Conservation (phyloP, 92 coral and sea anemone genomes). For the Parazoanthus atlanticus region DNA sequence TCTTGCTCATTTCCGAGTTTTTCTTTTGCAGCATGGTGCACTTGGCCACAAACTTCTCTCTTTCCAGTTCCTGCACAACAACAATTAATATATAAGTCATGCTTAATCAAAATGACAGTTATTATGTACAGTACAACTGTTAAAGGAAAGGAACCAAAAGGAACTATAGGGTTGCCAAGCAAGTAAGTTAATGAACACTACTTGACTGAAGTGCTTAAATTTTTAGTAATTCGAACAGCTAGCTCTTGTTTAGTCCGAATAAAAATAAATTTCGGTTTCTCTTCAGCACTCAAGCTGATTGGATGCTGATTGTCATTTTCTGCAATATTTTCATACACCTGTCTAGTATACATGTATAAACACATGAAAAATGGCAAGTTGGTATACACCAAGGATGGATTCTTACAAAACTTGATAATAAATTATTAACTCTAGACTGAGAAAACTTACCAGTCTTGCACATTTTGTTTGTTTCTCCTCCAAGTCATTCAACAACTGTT, state of each 20-base stretch:
- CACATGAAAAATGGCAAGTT: neutral
- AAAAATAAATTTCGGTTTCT: too few relatives aligned
- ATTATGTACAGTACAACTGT: neutral
- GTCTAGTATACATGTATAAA: neutral
- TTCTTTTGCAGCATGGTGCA: constrained; percentile 87
- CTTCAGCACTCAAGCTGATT: too few relatives aligned
- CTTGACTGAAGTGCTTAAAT: too few relatives aligned
- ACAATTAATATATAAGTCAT: too few relatives aligned
- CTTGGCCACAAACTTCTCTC: constrained; percentile 87
- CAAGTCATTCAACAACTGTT: constrained; percentile 58
- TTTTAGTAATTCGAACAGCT: too few relatives aligned
- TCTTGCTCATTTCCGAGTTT: constrained; percentile 85
- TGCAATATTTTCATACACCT: too few relatives aligned
- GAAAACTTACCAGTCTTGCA: constrained; percentile 67
- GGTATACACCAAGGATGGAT: neutral
- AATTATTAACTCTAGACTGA: neutral
- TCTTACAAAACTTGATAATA: neutral
- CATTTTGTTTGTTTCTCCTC: constrained; percentile 81
- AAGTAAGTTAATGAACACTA: too few relatives aligned
- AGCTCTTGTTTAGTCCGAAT: too few relatives aligned
- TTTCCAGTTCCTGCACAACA: constrained; percentile 81
- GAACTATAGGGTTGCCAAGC: too few relatives aligned
- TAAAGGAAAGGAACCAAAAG: neutral
- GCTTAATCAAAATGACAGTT: too few relatives aligned
- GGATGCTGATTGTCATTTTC: too few relatives aligned